phyloP scores from a whole-genome alignment of 1,140 invertebrate genomes.

The Polyergus mexicanus region DNA sequence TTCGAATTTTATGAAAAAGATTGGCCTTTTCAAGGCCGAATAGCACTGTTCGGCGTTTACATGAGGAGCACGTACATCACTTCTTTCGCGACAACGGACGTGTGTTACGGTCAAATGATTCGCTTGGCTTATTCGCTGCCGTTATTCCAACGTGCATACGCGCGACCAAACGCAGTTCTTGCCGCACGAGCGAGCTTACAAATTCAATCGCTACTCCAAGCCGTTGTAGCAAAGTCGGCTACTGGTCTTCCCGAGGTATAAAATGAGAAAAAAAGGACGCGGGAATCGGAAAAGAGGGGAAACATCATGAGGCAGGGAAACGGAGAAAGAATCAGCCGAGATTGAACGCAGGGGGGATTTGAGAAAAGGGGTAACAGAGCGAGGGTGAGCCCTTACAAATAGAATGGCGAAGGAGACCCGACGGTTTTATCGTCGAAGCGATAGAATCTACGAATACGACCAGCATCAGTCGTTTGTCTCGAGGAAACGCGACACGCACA shows the following conservation, averaged over 20 bases:
- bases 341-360: conserved; percentile 2
- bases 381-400: conserved; percentile 70
- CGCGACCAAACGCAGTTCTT: conserved; percentile 21
- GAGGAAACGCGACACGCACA: conserved; percentile 69
- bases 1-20: background rate
- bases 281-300: background rate
- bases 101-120: conserved; percentile 32
- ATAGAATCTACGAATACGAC: conserved; percentile 72
- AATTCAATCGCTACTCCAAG: conserved; percentile 70
- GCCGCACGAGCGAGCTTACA: conserved; percentile 69
- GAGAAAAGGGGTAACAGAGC: conserved; percentile 31
- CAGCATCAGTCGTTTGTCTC: conserved; percentile 70
- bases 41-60: background rate
- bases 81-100: conserved; percentile 26
- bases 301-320: conserved; percentile 53
- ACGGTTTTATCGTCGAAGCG: conserved; percentile 69
- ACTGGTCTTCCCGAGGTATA: background rate
- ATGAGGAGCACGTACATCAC: conserved; percentile 13
- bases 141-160: conserved; percentile 22
- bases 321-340: conserved; percentile 35
- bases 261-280: conserved; percentile 18
- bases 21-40: background rate
- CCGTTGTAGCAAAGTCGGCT: conserved; percentile 46
- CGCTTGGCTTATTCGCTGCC: conserved; percentile 5
- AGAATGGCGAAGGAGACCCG: conserved; percentile 65